Evolutionary conservation across 2,797 vertebrate genomes (phyloP).

Genomic region (Balearica regulorum): DNA sequence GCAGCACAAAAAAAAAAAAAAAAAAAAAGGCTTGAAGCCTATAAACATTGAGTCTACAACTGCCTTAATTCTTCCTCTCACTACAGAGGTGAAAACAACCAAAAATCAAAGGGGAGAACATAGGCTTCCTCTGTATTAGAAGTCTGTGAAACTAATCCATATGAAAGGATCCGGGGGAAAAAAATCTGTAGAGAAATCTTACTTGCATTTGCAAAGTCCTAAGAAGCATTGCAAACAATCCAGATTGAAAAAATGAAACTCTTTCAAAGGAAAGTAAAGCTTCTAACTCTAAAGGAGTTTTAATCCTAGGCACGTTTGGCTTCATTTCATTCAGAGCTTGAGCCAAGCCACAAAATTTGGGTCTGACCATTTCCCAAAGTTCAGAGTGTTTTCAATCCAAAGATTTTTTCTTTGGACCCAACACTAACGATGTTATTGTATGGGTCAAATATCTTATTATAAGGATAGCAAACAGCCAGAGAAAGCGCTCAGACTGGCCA

Average conservation of each 20-base stretch:
- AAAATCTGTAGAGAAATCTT: neutral
- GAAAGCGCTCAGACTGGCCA: constrained; percentile 8
- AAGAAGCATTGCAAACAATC: neutral
- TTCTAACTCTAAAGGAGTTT: neutral
- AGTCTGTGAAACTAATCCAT: neutral
- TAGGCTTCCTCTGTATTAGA: neutral
- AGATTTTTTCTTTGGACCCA: constrained; percentile 19
- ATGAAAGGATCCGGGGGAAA: neutral
- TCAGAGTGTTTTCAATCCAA: constrained; percentile 8
- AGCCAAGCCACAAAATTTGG: constrained; percentile 52
- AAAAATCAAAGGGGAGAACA: neutral
- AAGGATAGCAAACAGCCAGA: constrained; percentile 29
- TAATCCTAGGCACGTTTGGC: constrained; percentile 12
- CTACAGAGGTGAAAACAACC: neutral
- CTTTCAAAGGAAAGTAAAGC: neutral
- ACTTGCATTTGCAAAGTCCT: neutral
- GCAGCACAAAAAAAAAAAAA: neutral
- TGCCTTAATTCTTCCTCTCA: neutral
- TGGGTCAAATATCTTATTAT: constrained; percentile 48
- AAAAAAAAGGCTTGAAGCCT: neutral
- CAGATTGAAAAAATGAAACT: neutral
- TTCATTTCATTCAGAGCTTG: constrained; percentile 5
- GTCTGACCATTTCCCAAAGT: constrained; percentile 41
- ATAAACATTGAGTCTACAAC: neutral
- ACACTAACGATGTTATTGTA: constrained; percentile 19